phyloP scores from a whole-genome alignment of 2,888 invertebrate genomes.

The Ophonus ardosiacus region DNA sequence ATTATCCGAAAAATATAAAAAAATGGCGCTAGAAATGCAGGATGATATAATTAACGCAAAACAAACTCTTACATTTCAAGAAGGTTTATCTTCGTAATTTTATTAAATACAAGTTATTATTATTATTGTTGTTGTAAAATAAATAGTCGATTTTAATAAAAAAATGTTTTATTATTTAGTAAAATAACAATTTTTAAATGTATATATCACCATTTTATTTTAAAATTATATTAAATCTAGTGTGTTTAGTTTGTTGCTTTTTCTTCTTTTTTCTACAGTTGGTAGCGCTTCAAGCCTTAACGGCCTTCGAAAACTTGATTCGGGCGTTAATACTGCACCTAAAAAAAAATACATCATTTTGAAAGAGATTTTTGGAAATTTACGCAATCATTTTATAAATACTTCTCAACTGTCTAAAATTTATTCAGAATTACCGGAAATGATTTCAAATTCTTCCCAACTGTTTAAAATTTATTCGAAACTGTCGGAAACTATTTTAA shows the following conservation, averaged over 20 bases:
- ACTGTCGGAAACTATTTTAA: no score
- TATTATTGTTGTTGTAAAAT: no score
- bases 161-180: background rate
- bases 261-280: constrained; percentile 71
- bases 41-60: constrained; percentile 79
- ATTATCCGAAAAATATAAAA: constrained; percentile 85
- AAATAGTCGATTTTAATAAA: background rate
- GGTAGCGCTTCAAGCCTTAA: constrained; percentile 74
- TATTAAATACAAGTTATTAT: no score
- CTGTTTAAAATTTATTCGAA: no score
- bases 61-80: constrained; percentile 76
- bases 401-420: no score
- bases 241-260: constrained; percentile 69
- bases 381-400: background rate
- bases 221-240: constrained; percentile 69
- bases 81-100: constrained; percentile 71
- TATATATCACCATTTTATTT: background rate
- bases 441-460: no score
- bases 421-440: no score
- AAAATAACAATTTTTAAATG: background rate
- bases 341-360: constrained; percentile 28
- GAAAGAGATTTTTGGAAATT: background rate
- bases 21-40: constrained; percentile 84
- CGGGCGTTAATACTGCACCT: constrained; percentile 68
- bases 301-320: constrained; percentile 70